phyloP scores from a whole-genome alignment of 2,797 vertebrate species.

The Microctenopoma steveboyesi region DNA sequence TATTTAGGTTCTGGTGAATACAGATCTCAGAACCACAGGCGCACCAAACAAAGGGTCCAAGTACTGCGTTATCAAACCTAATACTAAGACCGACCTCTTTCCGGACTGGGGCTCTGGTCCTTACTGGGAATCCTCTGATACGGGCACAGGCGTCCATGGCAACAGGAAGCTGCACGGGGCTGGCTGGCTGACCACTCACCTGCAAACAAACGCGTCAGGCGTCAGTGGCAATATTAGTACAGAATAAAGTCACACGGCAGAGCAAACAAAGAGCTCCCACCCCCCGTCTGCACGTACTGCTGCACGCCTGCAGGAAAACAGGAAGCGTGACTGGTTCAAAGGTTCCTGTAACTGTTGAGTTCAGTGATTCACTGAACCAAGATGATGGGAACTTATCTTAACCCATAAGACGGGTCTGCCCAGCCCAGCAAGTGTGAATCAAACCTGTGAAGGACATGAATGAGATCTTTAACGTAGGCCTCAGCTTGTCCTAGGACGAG shows the following conservation, averaged over 20 bases:
- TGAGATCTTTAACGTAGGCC: conserved; percentile 32
- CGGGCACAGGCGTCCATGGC: conserved; percentile 88
- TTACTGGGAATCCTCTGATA: conserved; percentile 83
- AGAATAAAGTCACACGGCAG: conserved; percentile 4
- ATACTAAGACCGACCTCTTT: conserved; percentile 84
- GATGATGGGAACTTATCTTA: no score
- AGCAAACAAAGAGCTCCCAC: conserved; percentile 23
- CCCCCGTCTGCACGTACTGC: neutral
- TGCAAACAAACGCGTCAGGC: conserved; percentile 37
- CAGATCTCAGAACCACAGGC: neutral
- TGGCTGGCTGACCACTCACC: conserved; percentile 68
- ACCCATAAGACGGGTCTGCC: neutral
- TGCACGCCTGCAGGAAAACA: conserved; percentile 19
- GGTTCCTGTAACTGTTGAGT: neutral
- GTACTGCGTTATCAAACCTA: neutral
- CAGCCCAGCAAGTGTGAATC: conserved; percentile 1
- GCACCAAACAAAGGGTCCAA: neutral
- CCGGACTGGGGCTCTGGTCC: conserved; percentile 85
- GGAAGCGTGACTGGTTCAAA: neutral
- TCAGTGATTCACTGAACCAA: neutral
- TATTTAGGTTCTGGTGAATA: neutral
- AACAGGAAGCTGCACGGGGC: conserved; percentile 38
- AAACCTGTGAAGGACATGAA: conserved; percentile 37
- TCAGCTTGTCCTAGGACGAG: conserved; percentile 38
- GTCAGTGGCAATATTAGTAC: neutral